Evolutionary conservation across 2,888 invertebrate genomes (phyloP), one percentile per base, ranked within the genome.

Genomic region (Pandemis cinnamomeana): DNA sequence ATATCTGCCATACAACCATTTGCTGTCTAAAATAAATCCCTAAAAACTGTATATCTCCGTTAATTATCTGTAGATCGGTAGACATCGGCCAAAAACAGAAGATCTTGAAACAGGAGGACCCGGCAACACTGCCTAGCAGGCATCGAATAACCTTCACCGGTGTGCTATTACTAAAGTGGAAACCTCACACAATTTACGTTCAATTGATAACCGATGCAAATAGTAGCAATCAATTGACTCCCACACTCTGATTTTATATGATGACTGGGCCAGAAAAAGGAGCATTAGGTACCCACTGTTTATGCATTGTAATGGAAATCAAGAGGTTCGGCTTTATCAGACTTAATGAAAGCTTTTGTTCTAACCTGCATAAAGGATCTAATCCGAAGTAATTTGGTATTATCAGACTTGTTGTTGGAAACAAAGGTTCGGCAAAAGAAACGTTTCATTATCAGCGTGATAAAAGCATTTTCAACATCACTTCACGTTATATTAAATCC

Each of bases 201-300:
- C 48, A 68, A 64, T 63, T 63, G 68, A 68, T 63, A 41, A 60
- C 46, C 46, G 46, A 63, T 61, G 20, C 15, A 48, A 53, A 11
- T 27, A 53, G 51, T 67, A 62, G 53, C 53, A 13, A 46, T 72
- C 62, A 67, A 72, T 63, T 72, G 61, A 72, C 27, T 67, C 27
- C 42, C 44, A 61, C 51, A n/a, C 41, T 44, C 42, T 48, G 46
- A 48, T 61, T 48, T 67, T 41, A 48, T 67, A 36, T 53, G 44
- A 63, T 11, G 20, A 20, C 20, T 15, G 0, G 44, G 46, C 11
- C 15, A 63, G 46, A 46, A 15, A 27, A 46, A 46, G 41, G 11
- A 63, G 44, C 44, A 20, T 27, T 27, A n/a, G n/a, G n/a, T n/a
- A 27, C 11, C 58, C 58, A 27, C 27, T 58, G 11, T 58, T 58